Conservation (phyloP, 1,140 invertebrate species). For the Himalopsyche phryganea region DNA sequence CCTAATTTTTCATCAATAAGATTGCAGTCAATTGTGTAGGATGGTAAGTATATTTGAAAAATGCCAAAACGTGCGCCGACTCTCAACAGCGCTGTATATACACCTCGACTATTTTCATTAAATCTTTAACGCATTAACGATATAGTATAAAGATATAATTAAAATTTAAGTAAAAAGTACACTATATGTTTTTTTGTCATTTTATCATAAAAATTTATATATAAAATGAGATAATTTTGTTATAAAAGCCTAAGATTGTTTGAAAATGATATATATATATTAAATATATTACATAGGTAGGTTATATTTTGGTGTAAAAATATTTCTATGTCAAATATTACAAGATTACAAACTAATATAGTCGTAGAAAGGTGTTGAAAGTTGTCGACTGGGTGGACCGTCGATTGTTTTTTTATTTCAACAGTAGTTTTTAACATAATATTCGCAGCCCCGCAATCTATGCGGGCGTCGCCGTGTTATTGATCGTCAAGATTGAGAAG, state of each 20-base stretch:
- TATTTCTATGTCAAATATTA: constrained; percentile 33
- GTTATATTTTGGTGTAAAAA: constrained; percentile 33
- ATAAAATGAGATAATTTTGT: constrained; percentile 23
- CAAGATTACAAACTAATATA: constrained; percentile 28
- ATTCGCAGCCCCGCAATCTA: too few species aligned
- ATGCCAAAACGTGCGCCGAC: constrained; percentile 10
- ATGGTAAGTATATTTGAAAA: constrained; percentile 13
- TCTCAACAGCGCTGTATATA: background rate
- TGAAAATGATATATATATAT: constrained; percentile 21
- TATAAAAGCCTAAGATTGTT: constrained; percentile 29
- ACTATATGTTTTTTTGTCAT: constrained; percentile 12
- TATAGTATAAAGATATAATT: constrained; percentile 9
- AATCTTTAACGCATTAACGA: background rate
- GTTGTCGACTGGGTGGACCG: too few species aligned
- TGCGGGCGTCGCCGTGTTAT: too few species aligned
- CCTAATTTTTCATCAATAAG: too few species aligned
- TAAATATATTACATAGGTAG: constrained; percentile 23
- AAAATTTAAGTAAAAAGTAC: constrained; percentile 15
- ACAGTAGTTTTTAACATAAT: too few species aligned
- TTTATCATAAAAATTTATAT: constrained; percentile 5
- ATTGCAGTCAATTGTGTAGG: too few species aligned
- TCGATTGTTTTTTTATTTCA: too few species aligned
- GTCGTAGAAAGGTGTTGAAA: constrained; percentile 1
- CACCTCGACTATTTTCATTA: background rate
- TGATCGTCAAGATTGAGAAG: too few species aligned